Percentiles rank a stretch among this genome's conserved stretches.
Conservation (phyloP, 2,113 vertebrate genomes). For the Cephalopholis sonnerati region DNA sequence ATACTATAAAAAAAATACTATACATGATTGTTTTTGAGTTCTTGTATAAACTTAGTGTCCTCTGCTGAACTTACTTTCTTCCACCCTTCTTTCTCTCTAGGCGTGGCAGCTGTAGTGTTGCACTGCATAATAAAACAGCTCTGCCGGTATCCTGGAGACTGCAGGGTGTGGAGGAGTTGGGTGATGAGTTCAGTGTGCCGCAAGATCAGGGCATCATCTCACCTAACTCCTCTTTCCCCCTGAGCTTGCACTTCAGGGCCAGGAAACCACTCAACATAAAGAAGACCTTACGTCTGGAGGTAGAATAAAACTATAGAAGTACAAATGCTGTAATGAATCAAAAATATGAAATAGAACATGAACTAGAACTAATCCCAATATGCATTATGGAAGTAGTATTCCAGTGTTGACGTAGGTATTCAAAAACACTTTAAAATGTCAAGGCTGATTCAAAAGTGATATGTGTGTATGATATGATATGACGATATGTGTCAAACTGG, state of each 20-base stretch:
- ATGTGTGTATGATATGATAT: no score
- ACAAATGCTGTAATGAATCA: conserved; percentile 1
- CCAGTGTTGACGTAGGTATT: background rate
- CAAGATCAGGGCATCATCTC: conserved; percentile 81
- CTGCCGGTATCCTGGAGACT: conserved; percentile 89
- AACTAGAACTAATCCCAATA: background rate
- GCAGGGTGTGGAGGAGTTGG: conserved; percentile 87
- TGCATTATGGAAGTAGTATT: background rate
- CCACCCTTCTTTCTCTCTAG: conserved; percentile 72
- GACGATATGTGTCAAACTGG: background rate
- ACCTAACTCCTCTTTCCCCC: conserved; percentile 71
- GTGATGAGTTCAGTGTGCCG: conserved; percentile 86
- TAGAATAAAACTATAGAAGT: conserved; percentile 9
- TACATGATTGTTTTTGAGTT: background rate
- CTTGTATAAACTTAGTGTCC: background rate
- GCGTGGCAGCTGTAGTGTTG: conserved; percentile 80
- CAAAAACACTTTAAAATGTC: background rate
- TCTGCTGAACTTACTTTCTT: background rate
- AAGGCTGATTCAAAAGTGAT: background rate
- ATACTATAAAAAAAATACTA: no score
- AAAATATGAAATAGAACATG: background rate
- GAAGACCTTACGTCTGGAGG: conserved; percentile 89
- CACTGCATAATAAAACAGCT: conserved; percentile 83
- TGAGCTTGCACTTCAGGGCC: conserved; percentile 87
- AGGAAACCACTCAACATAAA: conserved; percentile 80